Base-by-base conservation (phyloP, 2,888 invertebrate genomes). In the Ganaspis brasiliensis region DNA sequence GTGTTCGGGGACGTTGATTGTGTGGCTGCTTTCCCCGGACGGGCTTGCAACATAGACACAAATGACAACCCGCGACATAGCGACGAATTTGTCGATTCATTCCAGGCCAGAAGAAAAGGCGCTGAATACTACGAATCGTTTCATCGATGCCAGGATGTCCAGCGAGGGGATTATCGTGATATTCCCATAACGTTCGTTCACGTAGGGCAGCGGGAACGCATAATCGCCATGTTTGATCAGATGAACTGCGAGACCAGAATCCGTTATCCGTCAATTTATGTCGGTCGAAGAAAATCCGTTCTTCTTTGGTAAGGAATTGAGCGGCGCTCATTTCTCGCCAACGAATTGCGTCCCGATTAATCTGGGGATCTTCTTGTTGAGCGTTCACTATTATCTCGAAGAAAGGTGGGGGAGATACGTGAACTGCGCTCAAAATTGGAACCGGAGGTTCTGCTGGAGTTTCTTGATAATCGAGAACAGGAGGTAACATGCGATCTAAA, bases 81-180 rank as follows among this genome's bases (percentile, higher is more conserved):
- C n/a, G 3, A 9, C 24, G 31, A 2, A 55, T 56, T 8, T 74
- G 16, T 55, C 55, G 19, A 9, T 6, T 21, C 21, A 55, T 55
- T 1, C 19, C 55, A 1, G 19, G 9, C 76, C 76, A 76, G 21
- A 56, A 63, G 31, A 24, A 55, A 12, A 45, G 14, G 19, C 63
- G 24, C 2, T 57, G 21, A 9, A 70, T 40, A 0, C 57, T 57
- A 0, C 71, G n/a, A 0, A 61, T 57, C 1, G 71, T 74, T n/a
- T 77, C 71, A 6, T 71, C 59, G 1, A 24, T 14, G 0, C 71
- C 77, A 0, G 74, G 71, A 10, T 55, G 55, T 2, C 55, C 19
- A 1, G 55, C 21, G 9, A 55, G 55, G 2, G 19, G 55, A 2
- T n/a, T 16, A 21, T 55, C 21, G 21, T 19, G 21, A 21, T 55